Conservation (phyloP, 2,888 invertebrate species). For the Stenolophus ochropezus region DNA sequence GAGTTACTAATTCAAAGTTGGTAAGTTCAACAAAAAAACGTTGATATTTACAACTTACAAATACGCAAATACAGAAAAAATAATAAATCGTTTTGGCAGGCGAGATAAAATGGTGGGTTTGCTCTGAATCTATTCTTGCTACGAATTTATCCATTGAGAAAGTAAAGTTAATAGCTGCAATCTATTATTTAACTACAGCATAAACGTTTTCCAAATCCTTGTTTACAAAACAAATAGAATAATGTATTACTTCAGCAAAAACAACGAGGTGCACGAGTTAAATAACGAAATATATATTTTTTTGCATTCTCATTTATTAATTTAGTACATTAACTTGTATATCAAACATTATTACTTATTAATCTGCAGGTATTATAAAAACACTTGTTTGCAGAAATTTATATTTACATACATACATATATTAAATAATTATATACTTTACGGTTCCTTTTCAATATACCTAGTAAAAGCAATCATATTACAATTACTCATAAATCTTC, state of each 20-base stretch:
- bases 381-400: too few relatives aligned
- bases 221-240: not conserved
- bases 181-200: constrained; percentile 8
- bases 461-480: too few relatives aligned
- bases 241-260: not conserved
- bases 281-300: too few relatives aligned
- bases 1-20: not conserved
- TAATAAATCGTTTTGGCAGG: constrained; percentile 51
- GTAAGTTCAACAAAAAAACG: not conserved
- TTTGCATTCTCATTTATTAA: too few relatives aligned
- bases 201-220: not conserved
- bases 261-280: not conserved
- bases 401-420: too few relatives aligned
- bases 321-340: too few relatives aligned
- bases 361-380: too few relatives aligned
- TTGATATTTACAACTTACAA: not conserved
- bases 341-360: too few relatives aligned
- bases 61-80: constrained; percentile 13
- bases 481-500: too few relatives aligned
- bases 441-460: too few relatives aligned
- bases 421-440: too few relatives aligned
- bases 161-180: not conserved
- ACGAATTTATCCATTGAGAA: not conserved
- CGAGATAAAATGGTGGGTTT: not conserved
- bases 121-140: not conserved